Evolutionary conservation across 2,888 invertebrate species (phyloP).

Genomic region (Pocota personata): DNA sequence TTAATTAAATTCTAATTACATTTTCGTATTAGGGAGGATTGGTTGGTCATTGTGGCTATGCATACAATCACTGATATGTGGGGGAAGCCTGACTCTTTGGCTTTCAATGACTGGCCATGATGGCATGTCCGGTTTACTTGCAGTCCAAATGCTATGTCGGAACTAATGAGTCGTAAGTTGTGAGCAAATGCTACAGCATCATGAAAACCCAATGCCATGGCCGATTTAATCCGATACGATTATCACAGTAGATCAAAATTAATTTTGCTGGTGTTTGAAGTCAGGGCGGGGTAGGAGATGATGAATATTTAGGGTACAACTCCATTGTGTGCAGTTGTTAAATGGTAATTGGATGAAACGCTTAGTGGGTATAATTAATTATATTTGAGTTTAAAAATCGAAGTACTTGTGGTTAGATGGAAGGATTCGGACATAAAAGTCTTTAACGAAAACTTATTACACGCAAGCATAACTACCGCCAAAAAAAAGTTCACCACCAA

Average conservation of each 20-base stretch:
- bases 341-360: background rate
- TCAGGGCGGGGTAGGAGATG: background rate
- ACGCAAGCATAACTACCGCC: no score
- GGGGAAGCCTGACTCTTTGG: background rate
- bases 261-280: conserved; percentile 26
- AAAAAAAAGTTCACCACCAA: no score
- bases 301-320: background rate
- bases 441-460: no score
- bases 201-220: conserved; percentile 23
- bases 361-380: no score
- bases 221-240: conserved; percentile 40
- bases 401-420: no score
- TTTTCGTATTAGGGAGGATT: conserved; percentile 6
- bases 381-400: no score
- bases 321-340: background rate
- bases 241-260: conserved; percentile 50
- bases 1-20: conserved; percentile 70
- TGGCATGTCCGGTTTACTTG: conserved; percentile 5
- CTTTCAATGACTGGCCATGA: background rate
- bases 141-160: conserved; percentile 29
- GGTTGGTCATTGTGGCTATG: background rate
- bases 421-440: no score
- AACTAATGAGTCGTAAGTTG: conserved; percentile 50
- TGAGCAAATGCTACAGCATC: background rate
- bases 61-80: background rate